A percentile compares a stretch with the other conserved stretches of the same genome.
Conservation (phyloP, 2,797 vertebrate genomes). For the Coranthus polyacanthus region DNA sequence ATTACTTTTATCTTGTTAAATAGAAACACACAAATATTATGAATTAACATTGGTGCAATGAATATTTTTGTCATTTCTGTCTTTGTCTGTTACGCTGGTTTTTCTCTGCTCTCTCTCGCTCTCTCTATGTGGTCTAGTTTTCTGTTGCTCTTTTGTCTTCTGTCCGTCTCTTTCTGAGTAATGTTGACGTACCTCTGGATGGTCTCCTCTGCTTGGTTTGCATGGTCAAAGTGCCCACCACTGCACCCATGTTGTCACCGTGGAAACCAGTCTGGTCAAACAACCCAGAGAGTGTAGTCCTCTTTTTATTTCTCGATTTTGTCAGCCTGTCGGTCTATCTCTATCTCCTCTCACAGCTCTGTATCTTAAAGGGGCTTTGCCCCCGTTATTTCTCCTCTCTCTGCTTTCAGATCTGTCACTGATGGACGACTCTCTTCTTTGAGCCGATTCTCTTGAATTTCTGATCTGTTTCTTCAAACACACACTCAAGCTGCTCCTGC, state of each 20-base stretch:
- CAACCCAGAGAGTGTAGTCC: slow-evolving; percentile 65
- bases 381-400: slow-evolving; percentile 35
- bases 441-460: slow-evolving; percentile 63
- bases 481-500: slow-evolving; percentile 69
- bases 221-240: slow-evolving; percentile 98
- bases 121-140: slow-evolving; percentile 11
- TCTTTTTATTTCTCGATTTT: slow-evolving; percentile 42
- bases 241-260: slow-evolving; percentile 92
- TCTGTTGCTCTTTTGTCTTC: slow-evolving; percentile 39
- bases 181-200: slow-evolving; percentile 91
- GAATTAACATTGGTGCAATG: background rate
- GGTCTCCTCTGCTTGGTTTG: slow-evolving; percentile 97
- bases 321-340: slow-evolving; percentile 39
- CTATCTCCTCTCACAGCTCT: slow-evolving; percentile 41
- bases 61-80: slow-evolving; percentile 8
- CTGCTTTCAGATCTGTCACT: slow-evolving; percentile 49
- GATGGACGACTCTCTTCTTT: slow-evolving; percentile 41
- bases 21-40: background rate
- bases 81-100: background rate
- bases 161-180: slow-evolving; percentile 35
- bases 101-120: slow-evolving; percentile 3
- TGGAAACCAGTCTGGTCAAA: slow-evolving; percentile 78
- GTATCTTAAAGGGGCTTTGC: slow-evolving; percentile 43
- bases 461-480: slow-evolving; percentile 64
- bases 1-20: slow-evolving; percentile 3